These are phyloP conservation scores for Stegostoma tigrinum DNA, from an alignment of 2,113 vertebrate genomes.

Conservation along the genomic window DNA sequence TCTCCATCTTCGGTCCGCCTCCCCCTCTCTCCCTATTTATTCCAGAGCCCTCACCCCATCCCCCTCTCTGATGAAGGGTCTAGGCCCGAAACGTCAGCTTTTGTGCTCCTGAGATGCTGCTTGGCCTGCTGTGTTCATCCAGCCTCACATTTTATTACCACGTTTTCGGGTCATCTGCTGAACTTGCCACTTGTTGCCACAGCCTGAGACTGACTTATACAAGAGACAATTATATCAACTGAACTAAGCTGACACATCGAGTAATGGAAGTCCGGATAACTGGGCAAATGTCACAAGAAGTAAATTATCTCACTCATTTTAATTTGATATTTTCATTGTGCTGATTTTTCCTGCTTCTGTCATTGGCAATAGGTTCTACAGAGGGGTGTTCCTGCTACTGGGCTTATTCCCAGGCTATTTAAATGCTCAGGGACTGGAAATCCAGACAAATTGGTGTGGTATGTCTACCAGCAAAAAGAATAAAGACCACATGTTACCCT, in stretches of 20 bases:
- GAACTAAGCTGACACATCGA: neutral
- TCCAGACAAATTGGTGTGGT: neutral
- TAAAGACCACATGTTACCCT: too few relatives aligned
- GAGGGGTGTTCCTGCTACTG: neutral
- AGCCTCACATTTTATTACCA: too few relatives aligned
- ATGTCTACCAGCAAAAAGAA: too few relatives aligned
- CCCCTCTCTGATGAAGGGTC: too few relatives aligned
- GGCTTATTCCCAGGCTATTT: neutral
- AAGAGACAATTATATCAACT: neutral
- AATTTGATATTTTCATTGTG: neutral
- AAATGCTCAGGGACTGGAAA: neutral
- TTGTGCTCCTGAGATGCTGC: too few relatives aligned
- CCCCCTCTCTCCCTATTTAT: too few relatives aligned
- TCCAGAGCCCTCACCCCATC: too few relatives aligned
- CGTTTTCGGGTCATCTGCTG: neutral
- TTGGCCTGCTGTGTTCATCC: too few relatives aligned
- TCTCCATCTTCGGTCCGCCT: too few relatives aligned
- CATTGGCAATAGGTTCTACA: neutral
- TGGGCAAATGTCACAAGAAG: neutral
- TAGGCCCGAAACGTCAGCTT: too few relatives aligned
- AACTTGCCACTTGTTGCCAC: neutral
- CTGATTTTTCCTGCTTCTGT: neutral
- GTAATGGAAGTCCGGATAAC: neutral
- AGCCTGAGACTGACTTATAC: neutral
- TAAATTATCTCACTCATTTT: neutral